Conservation (phyloP, 2,797 vertebrate genomes). For the Crocidura indochinensis region DNA sequence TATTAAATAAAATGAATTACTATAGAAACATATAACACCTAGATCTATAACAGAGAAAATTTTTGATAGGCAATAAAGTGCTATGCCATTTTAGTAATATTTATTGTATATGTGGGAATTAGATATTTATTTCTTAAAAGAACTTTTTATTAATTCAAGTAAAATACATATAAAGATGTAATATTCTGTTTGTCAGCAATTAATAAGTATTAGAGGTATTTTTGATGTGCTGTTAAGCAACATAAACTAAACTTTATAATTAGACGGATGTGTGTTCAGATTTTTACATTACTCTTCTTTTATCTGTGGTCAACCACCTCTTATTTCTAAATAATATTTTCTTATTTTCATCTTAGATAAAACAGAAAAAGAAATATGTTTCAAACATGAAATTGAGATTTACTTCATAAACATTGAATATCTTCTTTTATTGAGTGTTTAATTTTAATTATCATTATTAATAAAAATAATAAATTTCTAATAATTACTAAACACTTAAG, state of each 20-base stretch:
- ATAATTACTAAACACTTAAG: neutral
- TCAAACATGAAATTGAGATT: too few relatives aligned
- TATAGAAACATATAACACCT: conserved; percentile 18
- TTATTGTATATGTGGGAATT: neutral
- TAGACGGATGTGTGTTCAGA: neutral
- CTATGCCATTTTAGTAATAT: too few relatives aligned
- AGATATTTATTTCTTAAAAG: neutral
- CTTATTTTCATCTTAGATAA: neutral
- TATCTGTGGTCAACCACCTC: neutral
- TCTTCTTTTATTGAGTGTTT: neutral
- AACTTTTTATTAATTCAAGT: neutral
- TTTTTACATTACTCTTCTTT: neutral
- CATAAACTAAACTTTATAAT: neutral
- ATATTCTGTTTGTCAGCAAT: neutral
- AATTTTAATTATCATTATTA: conserved; percentile 20
- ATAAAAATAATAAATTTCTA: neutral
- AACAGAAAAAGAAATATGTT: too few relatives aligned
- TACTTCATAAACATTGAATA: neutral
- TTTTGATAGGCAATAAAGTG: conserved; percentile 52
- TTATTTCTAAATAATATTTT: conserved; percentile 38
- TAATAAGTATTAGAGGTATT: conserved; percentile 20
- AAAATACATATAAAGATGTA: neutral
- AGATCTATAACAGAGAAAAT: neutral
- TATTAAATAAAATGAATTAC: conserved; percentile 38
- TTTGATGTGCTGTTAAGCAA: neutral